These are phyloP conservation scores for Lasioglossum marginatum DNA, from an alignment of 2,888 invertebrate species.

Conservation along the genomic window DNA sequence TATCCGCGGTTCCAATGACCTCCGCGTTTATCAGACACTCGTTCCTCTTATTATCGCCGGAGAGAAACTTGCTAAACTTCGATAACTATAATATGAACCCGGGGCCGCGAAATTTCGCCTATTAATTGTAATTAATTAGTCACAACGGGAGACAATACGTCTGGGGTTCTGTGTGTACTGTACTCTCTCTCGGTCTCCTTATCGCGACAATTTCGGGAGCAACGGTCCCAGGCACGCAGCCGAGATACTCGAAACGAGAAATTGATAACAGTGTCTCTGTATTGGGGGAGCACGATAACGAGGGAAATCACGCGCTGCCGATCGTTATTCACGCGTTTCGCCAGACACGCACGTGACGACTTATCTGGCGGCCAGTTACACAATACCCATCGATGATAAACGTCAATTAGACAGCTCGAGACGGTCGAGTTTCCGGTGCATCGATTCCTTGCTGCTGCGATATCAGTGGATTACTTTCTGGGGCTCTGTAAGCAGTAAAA, in stretches of 20 bases:
- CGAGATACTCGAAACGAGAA: not conserved
- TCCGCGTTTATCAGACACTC: not conserved
- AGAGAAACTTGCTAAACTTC: not conserved
- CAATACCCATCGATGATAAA: not conserved
- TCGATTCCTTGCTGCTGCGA: not conserved
- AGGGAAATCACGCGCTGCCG: not conserved
- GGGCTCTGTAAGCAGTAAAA: not conserved
- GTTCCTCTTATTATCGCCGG: not conserved
- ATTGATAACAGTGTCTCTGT: not conserved
- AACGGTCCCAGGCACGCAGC: not conserved
- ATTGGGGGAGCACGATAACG: not conserved
- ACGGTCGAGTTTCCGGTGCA: not conserved
- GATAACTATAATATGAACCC: not conserved
- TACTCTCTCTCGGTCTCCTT: not conserved
- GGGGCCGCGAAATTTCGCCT: not conserved
- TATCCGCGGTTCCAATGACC: not conserved
- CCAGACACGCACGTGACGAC: not conserved
- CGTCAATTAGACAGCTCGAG: not conserved
- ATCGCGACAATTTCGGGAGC: not conserved
- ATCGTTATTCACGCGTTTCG: conserved; percentile 20
- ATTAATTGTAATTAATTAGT: conserved; percentile 6
- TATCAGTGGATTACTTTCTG: not conserved
- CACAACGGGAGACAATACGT: not conserved
- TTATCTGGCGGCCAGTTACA: not conserved
- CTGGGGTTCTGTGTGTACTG: not conserved